Evolutionary conservation across 1,140 invertebrate genomes (phyloP).

Genomic region (Heliconius hermathena): DNA sequence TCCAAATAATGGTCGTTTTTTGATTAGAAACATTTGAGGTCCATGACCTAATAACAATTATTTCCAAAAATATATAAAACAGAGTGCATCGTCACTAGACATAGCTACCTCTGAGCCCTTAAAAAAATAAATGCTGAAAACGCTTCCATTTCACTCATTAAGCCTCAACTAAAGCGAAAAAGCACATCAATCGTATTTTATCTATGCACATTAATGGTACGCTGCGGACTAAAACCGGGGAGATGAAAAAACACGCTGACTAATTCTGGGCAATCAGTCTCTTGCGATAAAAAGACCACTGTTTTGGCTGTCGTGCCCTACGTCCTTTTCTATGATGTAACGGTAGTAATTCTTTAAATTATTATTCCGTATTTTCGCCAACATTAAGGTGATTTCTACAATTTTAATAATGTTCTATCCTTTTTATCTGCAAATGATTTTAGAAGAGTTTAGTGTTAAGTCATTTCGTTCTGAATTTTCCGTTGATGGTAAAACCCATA

Average conservation of each 20-base stretch:
- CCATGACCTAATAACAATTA: no score
- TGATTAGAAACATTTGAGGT: no score
- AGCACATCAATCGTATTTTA: constrained; percentile 46
- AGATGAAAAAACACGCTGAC: constrained; percentile 45
- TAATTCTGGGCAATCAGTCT: constrained; percentile 50
- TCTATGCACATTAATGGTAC: constrained; percentile 49
- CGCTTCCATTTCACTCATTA: neutral
- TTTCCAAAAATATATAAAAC: no score
- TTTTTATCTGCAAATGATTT: no score
- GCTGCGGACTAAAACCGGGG: constrained; percentile 41
- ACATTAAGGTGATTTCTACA: no score
- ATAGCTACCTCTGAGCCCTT: neutral
- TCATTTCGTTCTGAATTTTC: no score
- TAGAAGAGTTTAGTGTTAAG: no score
- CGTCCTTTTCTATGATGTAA: neutral
- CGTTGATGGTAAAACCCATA: no score
- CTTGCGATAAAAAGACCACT: constrained; percentile 39
- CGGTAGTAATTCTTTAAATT: neutral
- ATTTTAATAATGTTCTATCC: no score
- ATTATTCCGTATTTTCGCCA: neutral
- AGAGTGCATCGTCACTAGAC: no score
- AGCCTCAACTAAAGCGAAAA: constrained; percentile 21
- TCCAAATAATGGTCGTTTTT: no score
- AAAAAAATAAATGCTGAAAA: neutral
- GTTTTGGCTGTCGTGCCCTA: constrained; percentile 16